phyloP scores from a whole-genome alignment of 2,113 vertebrate genomes.

The Echinops telfairi region DNA sequence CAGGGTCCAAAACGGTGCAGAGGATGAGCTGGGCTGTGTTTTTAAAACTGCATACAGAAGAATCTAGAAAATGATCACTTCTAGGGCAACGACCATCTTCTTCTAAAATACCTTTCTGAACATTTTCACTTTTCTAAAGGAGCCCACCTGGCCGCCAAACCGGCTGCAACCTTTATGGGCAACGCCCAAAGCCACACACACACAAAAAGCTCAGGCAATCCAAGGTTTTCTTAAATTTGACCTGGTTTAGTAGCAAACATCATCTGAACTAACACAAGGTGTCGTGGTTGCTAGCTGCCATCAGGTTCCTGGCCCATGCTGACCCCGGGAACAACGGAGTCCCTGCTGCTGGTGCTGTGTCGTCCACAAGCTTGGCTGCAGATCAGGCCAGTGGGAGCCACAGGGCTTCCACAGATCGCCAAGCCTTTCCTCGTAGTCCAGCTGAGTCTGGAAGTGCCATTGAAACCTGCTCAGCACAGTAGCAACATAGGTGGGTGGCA shows the following conservation, averaged over 20 bases:
- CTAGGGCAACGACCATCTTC: not conserved
- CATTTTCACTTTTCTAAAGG: not conserved
- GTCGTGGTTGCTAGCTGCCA: not conserved
- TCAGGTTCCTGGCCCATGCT: not conserved
- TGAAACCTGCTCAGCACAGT: not conserved
- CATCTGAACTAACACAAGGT: no score
- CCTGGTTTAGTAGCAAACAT: not conserved
- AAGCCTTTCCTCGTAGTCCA: not conserved
- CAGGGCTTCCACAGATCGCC: not conserved
- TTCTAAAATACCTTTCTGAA: not conserved
- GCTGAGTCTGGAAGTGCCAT: not conserved
- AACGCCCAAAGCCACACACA: not conserved
- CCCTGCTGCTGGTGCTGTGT: not conserved
- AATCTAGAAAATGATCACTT: not conserved
- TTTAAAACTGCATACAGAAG: not conserved
- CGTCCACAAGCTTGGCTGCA: not conserved
- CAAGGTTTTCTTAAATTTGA: not conserved
- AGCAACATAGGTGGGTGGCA: not conserved
- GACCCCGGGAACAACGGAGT: not conserved
- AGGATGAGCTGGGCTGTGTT: not conserved
- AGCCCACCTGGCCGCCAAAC: not conserved
- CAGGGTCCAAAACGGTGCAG: not conserved
- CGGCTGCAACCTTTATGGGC: not conserved
- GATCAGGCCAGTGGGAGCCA: not conserved
- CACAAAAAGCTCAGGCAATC: not conserved